A percentile compares a stretch with the other conserved stretches of the same genome.
Evolutionary conservation across 2,888 invertebrate genomes (phyloP).

Genomic region (Troides helena): DNA sequence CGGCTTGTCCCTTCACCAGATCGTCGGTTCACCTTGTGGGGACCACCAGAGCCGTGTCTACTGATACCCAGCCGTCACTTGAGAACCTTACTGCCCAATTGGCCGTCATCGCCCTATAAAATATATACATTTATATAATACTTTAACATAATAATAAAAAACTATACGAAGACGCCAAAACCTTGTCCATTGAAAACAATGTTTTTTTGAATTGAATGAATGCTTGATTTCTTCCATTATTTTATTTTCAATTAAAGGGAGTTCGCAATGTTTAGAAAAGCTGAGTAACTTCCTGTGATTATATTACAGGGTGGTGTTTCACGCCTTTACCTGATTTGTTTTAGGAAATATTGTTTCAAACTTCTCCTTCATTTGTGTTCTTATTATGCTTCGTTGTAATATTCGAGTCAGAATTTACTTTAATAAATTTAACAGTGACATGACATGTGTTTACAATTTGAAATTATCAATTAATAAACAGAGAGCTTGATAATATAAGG

Average conservation of each 20-base stretch:
- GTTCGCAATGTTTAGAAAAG: slow-evolving; percentile 30
- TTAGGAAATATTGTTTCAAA: slow-evolving; percentile 21
- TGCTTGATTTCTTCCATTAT: background rate
- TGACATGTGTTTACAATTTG: background rate
- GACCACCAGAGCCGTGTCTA: no score
- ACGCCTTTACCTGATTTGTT: slow-evolving; percentile 21
- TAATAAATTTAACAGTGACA: slow-evolving; percentile 17
- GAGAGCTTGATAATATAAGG: no score
- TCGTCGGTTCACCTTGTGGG: no score
- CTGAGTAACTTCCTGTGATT: slow-evolving; percentile 9
- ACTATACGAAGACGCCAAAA: background rate
- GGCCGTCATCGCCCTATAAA: no score
- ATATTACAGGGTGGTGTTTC: slow-evolving; percentile 8
- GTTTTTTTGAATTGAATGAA: background rate
- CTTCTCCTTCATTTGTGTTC: slow-evolving; percentile 20
- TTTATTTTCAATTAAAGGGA: background rate
- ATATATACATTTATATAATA: no score
- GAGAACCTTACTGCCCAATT: no score
- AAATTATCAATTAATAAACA: no score
- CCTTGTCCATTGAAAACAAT: background rate
- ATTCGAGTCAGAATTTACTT: slow-evolving; percentile 20
- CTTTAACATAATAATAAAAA: no score
- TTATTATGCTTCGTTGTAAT: slow-evolving; percentile 17
- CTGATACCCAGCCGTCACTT: no score
- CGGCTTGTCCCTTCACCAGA: no score